Evolutionary conservation across 2,113 vertebrate genomes (phyloP).

Genomic region (Axis porcinus): DNA sequence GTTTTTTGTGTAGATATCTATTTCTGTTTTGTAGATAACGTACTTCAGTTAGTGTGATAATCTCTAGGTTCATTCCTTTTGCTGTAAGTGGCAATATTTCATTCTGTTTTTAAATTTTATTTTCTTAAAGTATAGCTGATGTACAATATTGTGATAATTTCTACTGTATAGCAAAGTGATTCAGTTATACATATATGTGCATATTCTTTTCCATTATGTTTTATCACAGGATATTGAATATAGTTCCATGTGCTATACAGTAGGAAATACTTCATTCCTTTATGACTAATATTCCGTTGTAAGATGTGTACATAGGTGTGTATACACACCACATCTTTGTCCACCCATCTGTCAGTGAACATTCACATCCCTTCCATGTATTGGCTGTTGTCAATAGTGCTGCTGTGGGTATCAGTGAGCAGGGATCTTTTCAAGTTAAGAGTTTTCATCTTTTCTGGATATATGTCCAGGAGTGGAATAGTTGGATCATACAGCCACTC

Average conservation of each 20-base stretch:
- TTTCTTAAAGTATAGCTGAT: neutral
- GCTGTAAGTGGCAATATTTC: neutral
- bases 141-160: neutral
- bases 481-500: neutral
- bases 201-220: neutral
- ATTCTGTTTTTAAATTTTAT: neutral
- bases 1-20: neutral
- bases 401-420: neutral
- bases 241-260: neutral
- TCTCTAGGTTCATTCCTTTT: neutral
- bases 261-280: neutral
- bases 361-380: neutral
- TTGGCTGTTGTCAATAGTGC: neutral
- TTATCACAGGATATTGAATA: neutral
- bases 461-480: neutral
- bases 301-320: neutral
- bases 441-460: neutral
- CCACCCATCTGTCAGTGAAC: neutral
- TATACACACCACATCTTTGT: neutral
- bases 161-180: neutral
- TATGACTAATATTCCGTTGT: neutral
- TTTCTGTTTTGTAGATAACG: neutral
- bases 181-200: neutral
- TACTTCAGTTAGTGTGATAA: neutral
- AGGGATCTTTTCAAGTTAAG: neutral